Evolutionary conservation across 2,797 vertebrate genomes (phyloP).

Genomic region (Coccyzus lansbergi): DNA sequence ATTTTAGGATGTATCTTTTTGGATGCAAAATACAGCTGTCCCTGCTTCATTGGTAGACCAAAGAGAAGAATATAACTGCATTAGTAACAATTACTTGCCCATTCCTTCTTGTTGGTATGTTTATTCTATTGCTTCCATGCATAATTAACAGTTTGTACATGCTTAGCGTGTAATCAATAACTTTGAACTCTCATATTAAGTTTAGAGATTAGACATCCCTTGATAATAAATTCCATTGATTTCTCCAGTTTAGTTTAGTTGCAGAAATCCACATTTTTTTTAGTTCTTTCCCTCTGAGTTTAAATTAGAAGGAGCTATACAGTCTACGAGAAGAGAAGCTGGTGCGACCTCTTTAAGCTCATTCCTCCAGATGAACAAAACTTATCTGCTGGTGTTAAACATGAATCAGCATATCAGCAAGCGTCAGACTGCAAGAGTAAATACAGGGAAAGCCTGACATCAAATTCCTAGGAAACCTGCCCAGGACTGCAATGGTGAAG

Average conservation of each 20-base stretch:
- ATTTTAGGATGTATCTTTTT: conserved; percentile 63
- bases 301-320: conserved; percentile 82
- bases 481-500: conserved; percentile 11
- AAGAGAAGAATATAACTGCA: conserved; percentile 61
- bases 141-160: conserved; percentile 82
- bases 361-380: conserved; percentile 67
- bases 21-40: conserved; percentile 51
- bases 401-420: conserved; percentile 70
- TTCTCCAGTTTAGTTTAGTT: conserved; percentile 63
- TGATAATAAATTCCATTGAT: conserved; percentile 86
- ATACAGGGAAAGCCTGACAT: conserved; percentile 44
- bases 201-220: conserved; percentile 81
- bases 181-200: conserved; percentile 78
- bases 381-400: conserved; percentile 38
- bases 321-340: conserved; percentile 37
- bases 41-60: conserved; percentile 14
- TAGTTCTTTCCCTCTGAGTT: conserved; percentile 1
- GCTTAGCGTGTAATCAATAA: conserved; percentile 84
- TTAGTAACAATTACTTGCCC: conserved; percentile 69
- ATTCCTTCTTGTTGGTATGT: conserved; percentile 69
- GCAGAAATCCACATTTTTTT: conserved; percentile 70
- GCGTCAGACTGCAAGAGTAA: conserved; percentile 57
- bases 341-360: conserved; percentile 63
- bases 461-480: conserved; percentile 36
- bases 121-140: conserved; percentile 72